Evolutionary conservation across 2,888 invertebrate genomes (phyloP), one percentile per base, ranked within the genome.

Genomic region (Hypomecis atomaria): DNA sequence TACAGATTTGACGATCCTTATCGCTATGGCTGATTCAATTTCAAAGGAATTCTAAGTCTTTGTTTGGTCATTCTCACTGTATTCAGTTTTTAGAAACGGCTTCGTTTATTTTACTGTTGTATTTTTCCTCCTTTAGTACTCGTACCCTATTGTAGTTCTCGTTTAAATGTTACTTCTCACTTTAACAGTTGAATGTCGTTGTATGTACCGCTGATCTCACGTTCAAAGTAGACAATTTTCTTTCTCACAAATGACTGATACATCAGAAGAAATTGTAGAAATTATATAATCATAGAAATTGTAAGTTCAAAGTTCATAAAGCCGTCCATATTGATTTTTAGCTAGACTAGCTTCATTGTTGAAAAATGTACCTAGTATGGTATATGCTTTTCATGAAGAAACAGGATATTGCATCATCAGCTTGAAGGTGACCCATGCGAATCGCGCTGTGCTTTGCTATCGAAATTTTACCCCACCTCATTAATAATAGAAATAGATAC

Each of bases 311-410:
- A 58, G 44, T 52, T 59, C 45, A 13, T 2, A 9, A 43, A 9
- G 8, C 11, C 37, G 34, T 36, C n/a, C 36, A 11, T 7, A 23
- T 23, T 23, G 44, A 52, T 8, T 37, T 23, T 45, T 45, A 40
- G 33, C 44, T 59, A 33, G 52, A 52, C 23, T 59, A 9, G 6
- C 43, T 59, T 34, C 38, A 37, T 52, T 50, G 43, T 59, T 44
- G 2, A 47, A 38, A 47, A 23, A 23, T 23, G 3, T 23, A 23
- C 23, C 23, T 23, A 23, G 23, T 23, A 23, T 23, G 23, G 23
- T 3, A 23, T 23, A 23, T 23, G 23, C 23, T 23, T 23, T 23
- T 23, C 23, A 23, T 23, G 23, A 23, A 23, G 23, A 23, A 23
- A 23, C 23, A 23, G 23, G 23, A 23, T 23, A 23, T 1, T 23